Conservation (phyloP, 2,888 invertebrate genomes). For the Taphrorychus bicolor region DNA sequence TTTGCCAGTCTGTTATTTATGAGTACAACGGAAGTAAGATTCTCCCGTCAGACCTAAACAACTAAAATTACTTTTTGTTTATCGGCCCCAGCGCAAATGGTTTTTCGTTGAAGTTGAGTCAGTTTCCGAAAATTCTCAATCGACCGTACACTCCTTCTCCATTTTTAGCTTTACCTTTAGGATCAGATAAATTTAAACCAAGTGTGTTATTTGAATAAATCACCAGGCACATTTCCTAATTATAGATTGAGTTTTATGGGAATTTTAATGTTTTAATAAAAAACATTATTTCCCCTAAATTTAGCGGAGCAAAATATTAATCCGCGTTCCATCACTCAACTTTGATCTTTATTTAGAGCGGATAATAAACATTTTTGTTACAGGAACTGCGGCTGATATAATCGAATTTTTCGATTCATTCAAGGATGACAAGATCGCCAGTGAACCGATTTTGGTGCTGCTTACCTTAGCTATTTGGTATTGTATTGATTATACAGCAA, state of each 20-base stretch:
- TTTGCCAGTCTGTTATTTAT: neutral
- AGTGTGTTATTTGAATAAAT: too few species aligned
- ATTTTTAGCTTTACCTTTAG: too few species aligned
- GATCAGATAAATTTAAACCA: neutral
- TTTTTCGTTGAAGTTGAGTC: neutral
- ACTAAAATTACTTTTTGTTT: neutral
- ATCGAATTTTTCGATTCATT: slow-evolving; percentile 98
- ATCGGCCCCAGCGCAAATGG: neutral
- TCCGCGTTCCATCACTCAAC: too few species aligned
- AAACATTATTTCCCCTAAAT: neutral
- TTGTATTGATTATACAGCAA: too few species aligned
- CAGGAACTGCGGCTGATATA: slow-evolving; percentile 92
- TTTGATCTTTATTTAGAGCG: neutral
- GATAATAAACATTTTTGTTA: slow-evolving; percentile 16
- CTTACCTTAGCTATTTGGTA: slow-evolving; percentile 88
- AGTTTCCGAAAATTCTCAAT: neutral
- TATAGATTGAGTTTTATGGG: neutral
- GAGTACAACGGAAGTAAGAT: neutral
- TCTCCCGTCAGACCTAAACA: neutral
- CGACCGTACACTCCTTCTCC: too few species aligned
- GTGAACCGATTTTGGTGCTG: slow-evolving; percentile 80
- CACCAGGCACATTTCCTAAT: too few species aligned
- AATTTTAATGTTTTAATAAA: neutral
- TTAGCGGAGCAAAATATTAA: neutral
- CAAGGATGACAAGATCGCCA: slow-evolving; percentile 83